Conservation (phyloP, 2,113 vertebrate genomes). For the Etheostoma cragini region DNA sequence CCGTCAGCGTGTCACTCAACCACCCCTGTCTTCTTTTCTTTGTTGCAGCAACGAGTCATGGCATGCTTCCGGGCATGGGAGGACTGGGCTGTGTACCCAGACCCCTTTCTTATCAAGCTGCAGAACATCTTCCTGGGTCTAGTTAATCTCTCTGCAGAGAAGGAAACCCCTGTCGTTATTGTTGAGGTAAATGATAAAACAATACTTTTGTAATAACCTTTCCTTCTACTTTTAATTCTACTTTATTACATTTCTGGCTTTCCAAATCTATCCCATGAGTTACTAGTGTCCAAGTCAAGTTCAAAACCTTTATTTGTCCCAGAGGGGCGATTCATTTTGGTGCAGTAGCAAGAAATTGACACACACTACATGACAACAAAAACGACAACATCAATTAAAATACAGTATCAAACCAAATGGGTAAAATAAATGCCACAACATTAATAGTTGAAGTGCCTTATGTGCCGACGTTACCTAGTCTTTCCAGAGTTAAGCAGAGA, state of each 20-base stretch:
- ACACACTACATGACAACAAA: no score
- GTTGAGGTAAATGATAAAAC: conserved; percentile 66
- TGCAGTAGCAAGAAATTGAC: no score
- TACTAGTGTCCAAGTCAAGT: neutral
- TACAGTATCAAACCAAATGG: no score
- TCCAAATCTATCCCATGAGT: neutral
- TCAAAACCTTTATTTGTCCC: no score
- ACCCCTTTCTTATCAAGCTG: conserved; percentile 97
- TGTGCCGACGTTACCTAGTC: no score
- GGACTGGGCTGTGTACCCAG: conserved; percentile 99
- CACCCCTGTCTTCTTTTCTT: neutral
- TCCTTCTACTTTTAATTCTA: no score
- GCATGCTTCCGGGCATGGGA: conserved; percentile 99
- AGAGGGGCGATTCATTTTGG: no score
- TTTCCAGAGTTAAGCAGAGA: no score
- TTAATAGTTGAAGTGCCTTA: no score
- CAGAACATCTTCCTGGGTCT: conserved; percentile 99
- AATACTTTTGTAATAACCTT: neutral
- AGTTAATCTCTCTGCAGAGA: conserved; percentile 93
- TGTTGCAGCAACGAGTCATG: conserved; percentile 95
- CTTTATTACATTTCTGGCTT: neutral
- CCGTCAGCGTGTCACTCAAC: neutral
- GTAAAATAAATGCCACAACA: no score
- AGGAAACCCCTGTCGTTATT: conserved; percentile 76
- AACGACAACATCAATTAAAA: no score